Evolutionary conservation across 2,888 invertebrate genomes (phyloP).

Genomic region (Ectemnius cavifrons): DNA sequence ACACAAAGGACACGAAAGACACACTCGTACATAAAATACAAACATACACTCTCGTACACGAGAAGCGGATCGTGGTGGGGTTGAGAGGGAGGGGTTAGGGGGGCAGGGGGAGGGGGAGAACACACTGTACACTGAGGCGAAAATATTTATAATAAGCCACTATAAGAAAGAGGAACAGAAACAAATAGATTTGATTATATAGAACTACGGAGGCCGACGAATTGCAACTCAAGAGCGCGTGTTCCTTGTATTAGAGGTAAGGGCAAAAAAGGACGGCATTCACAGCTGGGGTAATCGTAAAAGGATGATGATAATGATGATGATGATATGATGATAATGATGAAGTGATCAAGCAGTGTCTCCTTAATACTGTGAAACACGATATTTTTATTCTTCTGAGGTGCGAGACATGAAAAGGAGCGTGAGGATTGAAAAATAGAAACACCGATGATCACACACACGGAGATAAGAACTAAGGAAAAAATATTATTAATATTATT

Average conservation of each 20-base stretch:
- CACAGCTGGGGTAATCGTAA: slow-evolving; percentile 60
- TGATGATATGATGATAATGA: slow-evolving; percentile 64
- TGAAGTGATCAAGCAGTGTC: slow-evolving; percentile 65
- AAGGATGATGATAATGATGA: slow-evolving; percentile 63
- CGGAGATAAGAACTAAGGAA: slow-evolving; percentile 66
- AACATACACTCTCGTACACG: slow-evolving; percentile 49
- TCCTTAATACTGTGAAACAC: slow-evolving; percentile 71
- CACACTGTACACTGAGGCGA: slow-evolving; percentile 12
- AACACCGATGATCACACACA: slow-evolving; percentile 55
- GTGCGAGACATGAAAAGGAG: slow-evolving; percentile 69
- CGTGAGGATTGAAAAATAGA: slow-evolving; percentile 55
- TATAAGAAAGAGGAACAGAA: slow-evolving; percentile 59
- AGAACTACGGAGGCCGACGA: slow-evolving; percentile 56
- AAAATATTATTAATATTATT: slow-evolving; percentile 72
- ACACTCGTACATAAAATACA: neutral
- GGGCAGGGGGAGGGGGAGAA: slow-evolving; percentile 21
- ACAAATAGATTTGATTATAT: slow-evolving; percentile 68
- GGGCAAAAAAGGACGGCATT: slow-evolving; percentile 57
- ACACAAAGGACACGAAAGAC: neutral
- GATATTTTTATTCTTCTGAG: slow-evolving; percentile 75
- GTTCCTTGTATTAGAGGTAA: slow-evolving; percentile 64
- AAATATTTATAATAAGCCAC: slow-evolving; percentile 69
- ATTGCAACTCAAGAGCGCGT: slow-evolving; percentile 62
- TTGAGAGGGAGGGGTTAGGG: slow-evolving; percentile 33
- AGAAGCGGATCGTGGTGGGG: slow-evolving; percentile 31